Evolutionary conservation across 2,888 invertebrate genomes (phyloP).

Genomic region (Ophioninae sp.): DNA sequence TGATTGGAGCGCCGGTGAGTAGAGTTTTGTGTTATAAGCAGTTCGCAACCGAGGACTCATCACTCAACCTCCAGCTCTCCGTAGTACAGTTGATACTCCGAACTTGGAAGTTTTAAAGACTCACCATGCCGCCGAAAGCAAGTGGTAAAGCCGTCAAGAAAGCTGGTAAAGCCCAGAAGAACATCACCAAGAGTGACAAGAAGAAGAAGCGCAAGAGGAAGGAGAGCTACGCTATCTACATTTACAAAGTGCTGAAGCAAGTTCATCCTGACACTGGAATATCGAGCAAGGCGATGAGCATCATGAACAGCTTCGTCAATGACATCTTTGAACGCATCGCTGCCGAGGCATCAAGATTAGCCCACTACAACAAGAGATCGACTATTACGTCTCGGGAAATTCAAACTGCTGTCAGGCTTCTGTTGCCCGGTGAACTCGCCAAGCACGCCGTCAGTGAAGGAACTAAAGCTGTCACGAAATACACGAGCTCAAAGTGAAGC

Average conservation of each 20-base stretch:
- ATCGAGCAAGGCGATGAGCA: too few species aligned
- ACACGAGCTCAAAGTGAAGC: conserved; percentile 15
- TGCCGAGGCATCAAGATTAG: conserved; percentile 19
- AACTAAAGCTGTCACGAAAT: conserved; percentile 19
- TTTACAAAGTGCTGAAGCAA: conserved; percentile 8
- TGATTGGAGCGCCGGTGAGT: too few species aligned
- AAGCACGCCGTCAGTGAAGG: conserved; percentile 28
- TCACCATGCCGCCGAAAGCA: conserved; percentile 15
- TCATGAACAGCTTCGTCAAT: background rate
- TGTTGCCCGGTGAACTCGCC: conserved; percentile 27
- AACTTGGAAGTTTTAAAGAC: too few species aligned
- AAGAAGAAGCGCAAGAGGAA: conserved; percentile 26
- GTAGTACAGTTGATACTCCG: too few species aligned
- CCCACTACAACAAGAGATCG: conserved; percentile 2
- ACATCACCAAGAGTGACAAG: conserved; percentile 11
- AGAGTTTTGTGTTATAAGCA: too few species aligned
- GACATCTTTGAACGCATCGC: conserved; percentile 27
- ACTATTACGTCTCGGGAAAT: conserved; percentile 16
- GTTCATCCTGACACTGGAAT: background rate
- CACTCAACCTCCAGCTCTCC: too few species aligned
- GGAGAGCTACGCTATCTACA: conserved; percentile 25
- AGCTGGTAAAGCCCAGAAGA: background rate
- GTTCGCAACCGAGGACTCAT: too few species aligned
- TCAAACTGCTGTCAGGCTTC: conserved; percentile 17
- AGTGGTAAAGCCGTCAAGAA: conserved; percentile 22